Evolutionary conservation across 2,888 invertebrate genomes (phyloP).

Genomic region (Macroteleia sp.): DNA sequence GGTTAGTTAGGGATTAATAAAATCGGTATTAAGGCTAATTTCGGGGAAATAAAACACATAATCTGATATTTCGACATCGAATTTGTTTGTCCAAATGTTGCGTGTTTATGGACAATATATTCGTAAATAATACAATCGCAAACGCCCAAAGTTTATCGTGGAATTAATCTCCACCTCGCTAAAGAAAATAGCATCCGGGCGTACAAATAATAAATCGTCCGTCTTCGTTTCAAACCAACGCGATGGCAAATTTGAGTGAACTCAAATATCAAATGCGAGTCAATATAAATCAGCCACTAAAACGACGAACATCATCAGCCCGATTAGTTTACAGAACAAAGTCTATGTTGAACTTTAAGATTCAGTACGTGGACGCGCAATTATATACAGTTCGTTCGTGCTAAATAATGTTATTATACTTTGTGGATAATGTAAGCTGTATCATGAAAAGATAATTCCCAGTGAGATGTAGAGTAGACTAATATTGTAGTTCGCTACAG

Average conservation of each 20-base stretch:
- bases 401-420: slow-evolving; percentile 45
- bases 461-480: slow-evolving; percentile 36
- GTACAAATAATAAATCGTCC: slow-evolving; percentile 22
- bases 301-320: not conserved
- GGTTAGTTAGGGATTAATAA: slow-evolving; percentile 29
- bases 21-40: slow-evolving; percentile 32
- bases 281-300: not conserved
- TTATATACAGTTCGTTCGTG: slow-evolving; percentile 14
- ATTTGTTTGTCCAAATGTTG: slow-evolving; percentile 35
- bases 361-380: not conserved
- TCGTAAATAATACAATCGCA: slow-evolving; percentile 29
- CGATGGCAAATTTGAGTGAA: not conserved
- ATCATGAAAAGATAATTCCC: slow-evolving; percentile 54
- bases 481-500: slow-evolving; percentile 33
- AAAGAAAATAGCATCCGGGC: slow-evolving; percentile 5
- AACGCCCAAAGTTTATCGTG: slow-evolving; percentile 32
- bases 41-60: slow-evolving; percentile 22
- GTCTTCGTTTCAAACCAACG: slow-evolving; percentile 23
- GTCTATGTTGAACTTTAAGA: slow-evolving; percentile 4
- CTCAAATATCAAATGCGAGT: not conserved
- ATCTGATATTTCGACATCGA: slow-evolving; percentile 23
- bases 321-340: not conserved
- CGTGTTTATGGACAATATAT: slow-evolving; percentile 49
- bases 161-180: slow-evolving; percentile 26
- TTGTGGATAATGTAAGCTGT: slow-evolving; percentile 46